Conservation (phyloP, 2,113 vertebrate genomes). For the Misgurnus mizolepis region DNA sequence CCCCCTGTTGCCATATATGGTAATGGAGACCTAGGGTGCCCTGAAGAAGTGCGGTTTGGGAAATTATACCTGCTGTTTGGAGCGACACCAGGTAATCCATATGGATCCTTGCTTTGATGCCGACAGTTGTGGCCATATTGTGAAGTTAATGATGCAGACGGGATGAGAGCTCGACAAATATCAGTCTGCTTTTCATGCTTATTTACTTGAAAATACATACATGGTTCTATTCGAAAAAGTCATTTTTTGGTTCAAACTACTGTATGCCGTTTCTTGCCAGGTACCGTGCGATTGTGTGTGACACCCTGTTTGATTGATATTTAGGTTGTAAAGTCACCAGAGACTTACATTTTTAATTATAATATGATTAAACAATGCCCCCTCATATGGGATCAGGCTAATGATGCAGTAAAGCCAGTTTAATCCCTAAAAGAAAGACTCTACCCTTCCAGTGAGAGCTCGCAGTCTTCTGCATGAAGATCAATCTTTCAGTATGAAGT, state of each 20-base stretch:
- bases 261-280: background rate
- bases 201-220: background rate
- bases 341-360: conserved; percentile 51
- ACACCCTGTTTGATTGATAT: conserved; percentile 44
- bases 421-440: conserved; percentile 40
- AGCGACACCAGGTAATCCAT: conserved; percentile 30
- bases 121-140: conserved; percentile 25
- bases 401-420: conserved; percentile 37
- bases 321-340: conserved; percentile 41
- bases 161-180: conserved; percentile 7
- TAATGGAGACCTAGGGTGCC: conserved; percentile 8
- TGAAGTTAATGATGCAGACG: conserved; percentile 28
- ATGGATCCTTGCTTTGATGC: conserved; percentile 30
- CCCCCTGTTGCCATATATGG: background rate
- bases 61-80: conserved; percentile 36
- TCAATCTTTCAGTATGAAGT: conserved; percentile 4
- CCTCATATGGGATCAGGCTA: conserved; percentile 37
- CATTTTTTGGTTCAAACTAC: no score
- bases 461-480: conserved; percentile 35
- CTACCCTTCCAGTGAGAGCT: conserved; percentile 41
- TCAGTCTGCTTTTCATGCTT: background rate
- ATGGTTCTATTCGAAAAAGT: background rate
- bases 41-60: conserved; percentile 8
- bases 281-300: conserved; percentile 2
- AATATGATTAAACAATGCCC: conserved; percentile 51